Conservation (phyloP, 2,888 invertebrate species). For the Protodeltote pygarga region DNA sequence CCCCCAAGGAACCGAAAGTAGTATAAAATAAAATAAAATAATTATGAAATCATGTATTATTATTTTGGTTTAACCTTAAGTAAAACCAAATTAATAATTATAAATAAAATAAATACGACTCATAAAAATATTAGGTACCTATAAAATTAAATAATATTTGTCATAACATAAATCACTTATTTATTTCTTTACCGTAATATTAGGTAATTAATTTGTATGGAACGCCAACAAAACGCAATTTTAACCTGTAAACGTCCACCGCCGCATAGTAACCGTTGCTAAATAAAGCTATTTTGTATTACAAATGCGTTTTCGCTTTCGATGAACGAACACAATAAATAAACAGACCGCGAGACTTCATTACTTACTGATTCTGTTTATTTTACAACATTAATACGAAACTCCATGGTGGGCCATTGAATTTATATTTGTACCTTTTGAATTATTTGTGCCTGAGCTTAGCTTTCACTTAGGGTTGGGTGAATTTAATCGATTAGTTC, state of each 20-base stretch:
- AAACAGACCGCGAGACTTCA: constrained; percentile 55
- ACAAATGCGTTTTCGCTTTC: constrained; percentile 62
- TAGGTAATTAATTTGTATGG: no score
- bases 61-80: no score
- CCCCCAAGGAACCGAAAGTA: no score
- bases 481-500: not conserved
- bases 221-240: constrained; percentile 1
- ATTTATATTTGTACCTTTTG: constrained; percentile 61
- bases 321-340: constrained; percentile 61
- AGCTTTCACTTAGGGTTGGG: constrained; percentile 41
- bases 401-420: constrained; percentile 72
- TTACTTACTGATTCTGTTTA: constrained; percentile 65
- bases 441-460: constrained; percentile 54
- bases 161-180: no score
- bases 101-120: no score
- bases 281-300: constrained; percentile 58
- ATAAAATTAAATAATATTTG: no score
- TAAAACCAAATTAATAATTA: no score
- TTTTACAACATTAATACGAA: constrained; percentile 62
- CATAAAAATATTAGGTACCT: no score
- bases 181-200: no score
- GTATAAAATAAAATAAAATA: no score
- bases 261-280: constrained; percentile 35
- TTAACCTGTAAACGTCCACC: constrained; percentile 8
- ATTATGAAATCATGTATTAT: no score